Percentiles rank a stretch among this genome's conserved stretches.
These are phyloP conservation scores for Pollenia griseotomentosa DNA, from an alignment of 2,888 invertebrate species.

Conservation along the genomic window DNA sequence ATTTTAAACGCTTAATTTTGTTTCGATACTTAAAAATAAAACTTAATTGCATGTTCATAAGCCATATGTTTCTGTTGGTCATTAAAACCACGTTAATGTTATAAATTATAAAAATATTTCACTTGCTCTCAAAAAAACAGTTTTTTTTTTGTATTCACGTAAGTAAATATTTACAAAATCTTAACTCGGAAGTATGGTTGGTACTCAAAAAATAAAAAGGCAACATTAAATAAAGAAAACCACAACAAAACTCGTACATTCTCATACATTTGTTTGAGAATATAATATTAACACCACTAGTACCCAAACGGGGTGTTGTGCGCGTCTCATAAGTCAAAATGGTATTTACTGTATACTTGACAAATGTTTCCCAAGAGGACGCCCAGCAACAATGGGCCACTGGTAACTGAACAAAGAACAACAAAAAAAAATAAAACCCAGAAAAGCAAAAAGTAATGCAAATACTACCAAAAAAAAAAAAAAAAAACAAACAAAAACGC, in stretches of 20 bases:
- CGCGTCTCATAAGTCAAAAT: constrained; percentile 56
- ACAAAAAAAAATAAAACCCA: neutral
- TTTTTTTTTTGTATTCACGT: neutral
- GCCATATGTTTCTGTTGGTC: constrained; percentile 12
- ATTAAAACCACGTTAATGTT: constrained; percentile 19
- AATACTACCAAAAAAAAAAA: neutral
- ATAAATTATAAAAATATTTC: constrained; percentile 26
- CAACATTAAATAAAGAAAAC: constrained; percentile 14
- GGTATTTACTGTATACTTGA: constrained; percentile 67
- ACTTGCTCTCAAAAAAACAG: neutral
- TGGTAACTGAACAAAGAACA: constrained; percentile 15
- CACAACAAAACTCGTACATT: neutral
- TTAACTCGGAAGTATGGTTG: constrained; percentile 38
- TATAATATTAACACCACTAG: constrained; percentile 47
- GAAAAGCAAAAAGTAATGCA: neutral
- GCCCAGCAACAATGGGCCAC: constrained; percentile 59
- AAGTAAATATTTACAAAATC: constrained; percentile 61
- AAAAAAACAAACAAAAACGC: neutral
- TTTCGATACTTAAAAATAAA: neutral
- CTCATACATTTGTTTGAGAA: neutral
- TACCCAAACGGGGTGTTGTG: neutral
- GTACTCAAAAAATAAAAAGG: constrained; percentile 8
- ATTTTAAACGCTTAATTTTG: no score
- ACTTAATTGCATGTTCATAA: constrained; percentile 3
- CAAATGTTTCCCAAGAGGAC: constrained; percentile 70